Percentiles rank a stretch among this genome's conserved stretches.
phyloP scores from a whole-genome alignment of 2,797 vertebrate species.

The Catostomus latipinnis region DNA sequence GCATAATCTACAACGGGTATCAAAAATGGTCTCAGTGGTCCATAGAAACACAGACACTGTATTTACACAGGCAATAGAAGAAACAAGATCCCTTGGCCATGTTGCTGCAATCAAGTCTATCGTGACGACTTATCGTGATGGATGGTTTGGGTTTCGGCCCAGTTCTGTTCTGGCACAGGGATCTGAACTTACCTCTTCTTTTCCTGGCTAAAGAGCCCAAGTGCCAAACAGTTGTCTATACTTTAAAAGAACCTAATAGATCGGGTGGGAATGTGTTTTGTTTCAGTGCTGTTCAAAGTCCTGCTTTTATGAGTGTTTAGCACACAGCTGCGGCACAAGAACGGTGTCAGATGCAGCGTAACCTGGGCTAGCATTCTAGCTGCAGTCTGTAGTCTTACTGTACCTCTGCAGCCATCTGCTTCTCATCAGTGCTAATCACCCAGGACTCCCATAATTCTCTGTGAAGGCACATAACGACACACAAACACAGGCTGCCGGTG shows the following conservation, averaged over 20 bases:
- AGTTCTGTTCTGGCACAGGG: conserved; percentile 26
- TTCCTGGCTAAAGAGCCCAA: neutral
- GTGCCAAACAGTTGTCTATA: neutral
- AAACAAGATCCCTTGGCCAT: conserved; percentile 32
- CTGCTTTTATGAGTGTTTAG: conserved; percentile 32
- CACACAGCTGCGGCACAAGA: conserved; percentile 9
- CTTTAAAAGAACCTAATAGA: neutral
- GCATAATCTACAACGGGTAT: neutral
- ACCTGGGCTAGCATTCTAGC: conserved; percentile 39
- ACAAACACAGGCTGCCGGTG: conserved; percentile 52
- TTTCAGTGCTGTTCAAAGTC: neutral
- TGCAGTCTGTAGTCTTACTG: conserved; percentile 35
- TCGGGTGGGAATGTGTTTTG: neutral
- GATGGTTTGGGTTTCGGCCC: conserved; percentile 35
- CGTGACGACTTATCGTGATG: conserved; percentile 49
- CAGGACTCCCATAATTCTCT: conserved; percentile 61
- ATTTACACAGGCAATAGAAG: conserved; percentile 41
- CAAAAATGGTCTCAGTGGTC: conserved; percentile 12
- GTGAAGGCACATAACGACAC: conserved; percentile 56
- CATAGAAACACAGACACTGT: conserved; percentile 19
- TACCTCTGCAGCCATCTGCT: conserved; percentile 57
- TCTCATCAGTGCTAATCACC: conserved; percentile 62
- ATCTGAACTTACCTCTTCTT: conserved; percentile 31
- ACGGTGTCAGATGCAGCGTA: conserved; percentile 11
- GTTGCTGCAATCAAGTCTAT: conserved; percentile 37